These are phyloP conservation scores for Novumbra hubbsi DNA, from an alignment of 2,797 vertebrate species.

Conservation along the genomic window DNA sequence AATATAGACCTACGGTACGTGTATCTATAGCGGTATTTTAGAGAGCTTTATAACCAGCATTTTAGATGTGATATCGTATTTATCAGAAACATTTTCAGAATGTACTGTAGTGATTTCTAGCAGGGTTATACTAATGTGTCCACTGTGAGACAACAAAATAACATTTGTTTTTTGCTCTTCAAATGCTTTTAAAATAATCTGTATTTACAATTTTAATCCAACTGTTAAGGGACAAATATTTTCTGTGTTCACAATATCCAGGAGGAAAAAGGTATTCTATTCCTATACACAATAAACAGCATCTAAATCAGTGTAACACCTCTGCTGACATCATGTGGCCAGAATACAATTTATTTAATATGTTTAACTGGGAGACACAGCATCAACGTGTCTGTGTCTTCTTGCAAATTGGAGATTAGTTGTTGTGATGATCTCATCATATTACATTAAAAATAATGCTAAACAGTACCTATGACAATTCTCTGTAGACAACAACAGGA, in stretches of 20 bases:
- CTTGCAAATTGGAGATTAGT: conserved; percentile 7
- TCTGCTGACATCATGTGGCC: neutral
- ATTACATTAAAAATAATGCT: neutral
- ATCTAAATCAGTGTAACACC: neutral
- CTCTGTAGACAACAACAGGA: too few species aligned
- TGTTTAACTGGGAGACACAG: neutral
- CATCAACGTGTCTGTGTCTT: conserved; percentile 19
- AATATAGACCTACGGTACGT: too few species aligned
- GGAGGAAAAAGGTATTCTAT: too few species aligned
- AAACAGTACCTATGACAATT: too few species aligned
- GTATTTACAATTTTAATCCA: neutral
- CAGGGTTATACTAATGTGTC: too few species aligned
- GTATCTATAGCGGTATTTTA: too few species aligned
- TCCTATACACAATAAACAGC: neutral
- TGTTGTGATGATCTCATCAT: conserved; percentile 20
- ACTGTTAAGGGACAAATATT: neutral
- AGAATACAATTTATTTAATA: conserved; percentile 7
- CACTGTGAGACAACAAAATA: too few species aligned
- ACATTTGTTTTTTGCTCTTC: too few species aligned
- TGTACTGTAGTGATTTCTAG: too few species aligned
- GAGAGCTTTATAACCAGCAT: too few species aligned
- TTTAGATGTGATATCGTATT: too few species aligned
- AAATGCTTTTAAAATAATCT: neutral
- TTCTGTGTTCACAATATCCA: neutral
- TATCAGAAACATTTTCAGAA: too few species aligned